Evolutionary conservation across 92 coral and sea anemone species (phyloP), one percentile per base, ranked within the genome.

Genomic region (Meandrina meandrites): DNA sequence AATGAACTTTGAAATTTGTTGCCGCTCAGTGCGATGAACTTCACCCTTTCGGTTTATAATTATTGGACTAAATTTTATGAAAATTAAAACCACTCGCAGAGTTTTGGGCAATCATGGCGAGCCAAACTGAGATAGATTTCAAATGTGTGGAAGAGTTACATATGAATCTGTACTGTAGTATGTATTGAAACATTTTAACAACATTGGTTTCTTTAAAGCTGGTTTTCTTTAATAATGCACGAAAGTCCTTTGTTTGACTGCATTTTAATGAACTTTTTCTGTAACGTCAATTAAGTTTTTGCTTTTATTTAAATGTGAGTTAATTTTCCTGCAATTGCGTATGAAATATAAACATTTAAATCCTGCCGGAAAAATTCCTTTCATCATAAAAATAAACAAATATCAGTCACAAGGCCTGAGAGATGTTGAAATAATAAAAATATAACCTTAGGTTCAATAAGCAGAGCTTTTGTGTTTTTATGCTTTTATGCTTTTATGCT

Each of bases 281-380:
- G 27, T 37, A 37, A 54, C 0, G 72, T 53, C 53, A 74, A 84
- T 36, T 71, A 75, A 74, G 53, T 34, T 74, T 54, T 21, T 40
- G 57, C 24, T 16, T 36, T 48, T 15, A 19, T 40, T 37, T 54
- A 84, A 75, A 36, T 18, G 21, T 35, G 16, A 31, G 35, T 84
- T 56, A 84, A 51, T 84, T 51, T 83, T 34, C 58, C 40, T n/a
- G 27, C 53, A 73, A 72, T 56, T 73, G 48, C 45, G 50, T 54
- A 35, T 37, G 28, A 83, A 73, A 73, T 73, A 35, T 83, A 72
- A 73, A 83, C 87, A 73, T 51, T 51, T 9, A 35, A 36, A 83
- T 83, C 80, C 83, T 31, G 30, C 51, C 40, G 74, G 72, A 57
- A 84, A 73, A 37, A 74, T 57, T 74, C 16, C 56, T 54, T 27